Evolutionary conservation across 2,888 invertebrate genomes (phyloP), one percentile per base, ranked within the genome.

Genomic region (Zygogramma bicolorata): DNA sequence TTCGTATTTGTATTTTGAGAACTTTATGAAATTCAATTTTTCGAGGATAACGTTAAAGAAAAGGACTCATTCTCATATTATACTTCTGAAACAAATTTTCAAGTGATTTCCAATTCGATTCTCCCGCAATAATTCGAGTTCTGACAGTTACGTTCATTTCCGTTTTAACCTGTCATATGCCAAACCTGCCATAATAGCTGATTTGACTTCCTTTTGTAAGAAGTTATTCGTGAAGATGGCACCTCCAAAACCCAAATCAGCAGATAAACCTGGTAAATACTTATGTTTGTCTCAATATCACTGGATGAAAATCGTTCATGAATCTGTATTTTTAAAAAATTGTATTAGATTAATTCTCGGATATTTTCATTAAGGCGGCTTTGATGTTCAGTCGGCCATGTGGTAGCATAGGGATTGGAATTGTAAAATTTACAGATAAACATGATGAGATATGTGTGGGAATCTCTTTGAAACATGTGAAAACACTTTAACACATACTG

Each of bases 231-330:
- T 40, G 78, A 92, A 91, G 89, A 96, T 96, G 96, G 94, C 95
- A 91, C 95, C 95, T 83, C 91, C 93, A 88, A 96, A 96, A 91
- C 93, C 90, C 79, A 91, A 90, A 85, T 87, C 94, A 87, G 91
- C 94, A 84, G 95, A 95, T 86, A 95, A 95, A 90, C 90, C 95
- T 89, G 94, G 94, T 94, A 92, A 89, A 90, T 88, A 86, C 86
- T 65, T 34, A 58, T 25, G 42, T 68, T 65, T 46, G 5, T 4
- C 4, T 22, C n/a, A 27, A 46, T 18, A 20, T 46, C 22, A n/a
- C 3, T 13, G 7, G 20, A 13, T 25, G 31, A 29, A 25, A 31
- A 53, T 40, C 15, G 27, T 62, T 57, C 8, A 22, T 6, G n/a
- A n/a, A n/a, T n/a, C 4, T 22, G 4, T 25, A 10, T 7, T 15